Conservation (phyloP, 2,888 invertebrate genomes). For the Agrotis puta region DNA sequence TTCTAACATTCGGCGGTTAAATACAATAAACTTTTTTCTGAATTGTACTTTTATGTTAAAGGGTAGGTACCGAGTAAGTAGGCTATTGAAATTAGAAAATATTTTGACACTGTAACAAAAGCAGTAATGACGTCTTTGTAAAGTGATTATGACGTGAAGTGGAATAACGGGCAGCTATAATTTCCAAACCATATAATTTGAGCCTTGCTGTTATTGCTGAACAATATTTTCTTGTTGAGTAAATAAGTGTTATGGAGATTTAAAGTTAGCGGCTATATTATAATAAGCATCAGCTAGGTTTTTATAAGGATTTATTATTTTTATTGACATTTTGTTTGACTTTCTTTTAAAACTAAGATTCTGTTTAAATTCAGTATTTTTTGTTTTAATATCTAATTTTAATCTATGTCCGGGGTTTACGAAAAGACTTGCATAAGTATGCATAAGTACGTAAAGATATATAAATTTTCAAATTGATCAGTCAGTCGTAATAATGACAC, state of each 20-base stretch:
- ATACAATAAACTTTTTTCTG: no score
- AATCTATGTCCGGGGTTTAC: no score
- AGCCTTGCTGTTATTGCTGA: constrained; percentile 31
- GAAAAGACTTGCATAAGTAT: no score
- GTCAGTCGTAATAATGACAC: background rate
- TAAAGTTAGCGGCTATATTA: constrained; percentile 11
- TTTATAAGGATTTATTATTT: background rate
- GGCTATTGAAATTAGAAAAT: background rate
- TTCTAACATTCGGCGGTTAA: no score
- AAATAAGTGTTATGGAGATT: constrained; percentile 21
- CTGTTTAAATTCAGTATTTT: background rate
- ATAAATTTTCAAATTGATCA: no score
- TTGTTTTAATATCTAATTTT: background rate
- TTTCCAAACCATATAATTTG: constrained; percentile 54
- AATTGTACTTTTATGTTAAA: background rate
- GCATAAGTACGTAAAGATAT: no score
- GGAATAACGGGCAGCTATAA: constrained; percentile 46
- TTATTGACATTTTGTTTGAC: background rate
- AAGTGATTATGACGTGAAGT: constrained; percentile 34
- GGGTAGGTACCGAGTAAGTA: background rate
- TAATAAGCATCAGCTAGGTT: background rate
- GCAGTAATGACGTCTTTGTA: constrained; percentile 17
- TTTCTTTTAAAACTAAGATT: background rate
- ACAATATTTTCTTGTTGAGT: constrained; percentile 36
- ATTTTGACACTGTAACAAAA: constrained; percentile 16